phyloP scores from a whole-genome alignment of 2,888 invertebrate species.

The Norana najaformis region DNA sequence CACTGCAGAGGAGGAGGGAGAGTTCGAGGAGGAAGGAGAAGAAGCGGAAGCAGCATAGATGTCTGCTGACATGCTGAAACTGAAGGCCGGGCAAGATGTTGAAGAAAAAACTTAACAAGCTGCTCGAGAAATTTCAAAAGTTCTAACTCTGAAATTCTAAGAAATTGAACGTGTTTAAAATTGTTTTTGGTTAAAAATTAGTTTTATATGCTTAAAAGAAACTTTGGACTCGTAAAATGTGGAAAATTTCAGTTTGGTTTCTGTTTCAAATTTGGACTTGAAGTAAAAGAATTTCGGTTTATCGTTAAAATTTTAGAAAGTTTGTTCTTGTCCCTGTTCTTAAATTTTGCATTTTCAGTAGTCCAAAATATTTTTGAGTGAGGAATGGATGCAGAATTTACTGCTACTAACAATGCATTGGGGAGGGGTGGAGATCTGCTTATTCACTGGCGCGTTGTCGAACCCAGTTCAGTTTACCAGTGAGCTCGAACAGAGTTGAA shows the following conservation, averaged over 20 bases:
- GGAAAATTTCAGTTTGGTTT: neutral
- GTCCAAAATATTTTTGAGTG: too few relatives aligned
- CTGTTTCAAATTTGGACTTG: neutral
- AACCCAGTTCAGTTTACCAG: too few relatives aligned
- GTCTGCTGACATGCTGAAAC: neutral
- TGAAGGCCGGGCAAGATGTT: neutral
- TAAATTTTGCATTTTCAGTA: neutral
- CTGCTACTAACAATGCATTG: too few relatives aligned
- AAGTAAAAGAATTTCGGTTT: neutral
- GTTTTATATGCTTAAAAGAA: neutral
- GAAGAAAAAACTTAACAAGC: neutral
- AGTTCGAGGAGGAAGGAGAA: slow-evolving; percentile 47
- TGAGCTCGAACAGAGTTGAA: too few relatives aligned
- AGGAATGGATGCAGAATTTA: too few relatives aligned
- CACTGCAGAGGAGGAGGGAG: slow-evolving; percentile 62
- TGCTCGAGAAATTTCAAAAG: neutral
- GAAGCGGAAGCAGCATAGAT: slow-evolving; percentile 34
- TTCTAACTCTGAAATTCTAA: neutral
- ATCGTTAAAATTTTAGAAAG: neutral
- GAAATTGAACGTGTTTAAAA: neutral
- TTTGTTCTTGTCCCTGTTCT: neutral
- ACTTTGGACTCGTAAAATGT: neutral
- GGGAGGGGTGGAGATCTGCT: too few relatives aligned
- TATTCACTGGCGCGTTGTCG: too few relatives aligned
- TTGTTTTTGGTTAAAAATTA: neutral